Percentiles rank a stretch among this genome's conserved stretches.
Evolutionary conservation across 2,797 vertebrate genomes (phyloP).

Genomic region (Salarias fasciatus): DNA sequence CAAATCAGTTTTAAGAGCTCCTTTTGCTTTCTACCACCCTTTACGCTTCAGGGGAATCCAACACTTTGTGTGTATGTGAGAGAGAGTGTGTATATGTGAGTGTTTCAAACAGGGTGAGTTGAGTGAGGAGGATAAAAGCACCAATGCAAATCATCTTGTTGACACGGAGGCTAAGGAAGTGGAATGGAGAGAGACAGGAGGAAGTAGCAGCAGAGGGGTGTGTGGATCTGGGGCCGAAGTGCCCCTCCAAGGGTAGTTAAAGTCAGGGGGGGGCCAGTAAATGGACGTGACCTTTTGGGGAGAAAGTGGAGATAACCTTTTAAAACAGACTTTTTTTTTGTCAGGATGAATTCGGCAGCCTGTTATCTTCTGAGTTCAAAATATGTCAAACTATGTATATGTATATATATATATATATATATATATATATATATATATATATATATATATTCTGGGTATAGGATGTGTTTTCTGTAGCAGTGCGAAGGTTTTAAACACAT

Average conservation of each 20-base stretch:
- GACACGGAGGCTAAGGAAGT: slow-evolving; percentile 47
- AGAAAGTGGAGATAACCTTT: background rate
- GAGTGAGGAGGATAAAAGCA: slow-evolving; percentile 65
- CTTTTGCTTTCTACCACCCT: slow-evolving; percentile 57
- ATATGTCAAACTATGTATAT: too few species aligned
- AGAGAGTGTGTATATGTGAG: slow-evolving; percentile 29
- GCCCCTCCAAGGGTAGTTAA: slow-evolving; percentile 1
- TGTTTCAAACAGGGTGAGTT: slow-evolving; percentile 51
- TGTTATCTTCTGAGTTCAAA: background rate
- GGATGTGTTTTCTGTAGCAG: too few species aligned
- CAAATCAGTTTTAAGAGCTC: slow-evolving; percentile 74
- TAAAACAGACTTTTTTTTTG: background rate
- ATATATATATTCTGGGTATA: too few species aligned
- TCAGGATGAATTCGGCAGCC: background rate
- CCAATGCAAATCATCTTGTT: slow-evolving; percentile 56
- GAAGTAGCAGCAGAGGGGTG: slow-evolving; percentile 20
- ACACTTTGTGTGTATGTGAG: slow-evolving; percentile 6
- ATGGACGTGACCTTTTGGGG: background rate
- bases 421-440: too few species aligned
- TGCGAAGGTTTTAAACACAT: too few species aligned
- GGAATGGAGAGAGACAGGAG: slow-evolving; percentile 28
- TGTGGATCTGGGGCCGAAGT: slow-evolving; percentile 3
- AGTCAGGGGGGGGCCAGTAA: slow-evolving; percentile 13
- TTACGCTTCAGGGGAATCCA: slow-evolving; percentile 42
- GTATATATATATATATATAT: too few species aligned